Evolutionary conservation across 2,888 invertebrate species (phyloP).

Genomic region (Dryomyza anilis): DNA sequence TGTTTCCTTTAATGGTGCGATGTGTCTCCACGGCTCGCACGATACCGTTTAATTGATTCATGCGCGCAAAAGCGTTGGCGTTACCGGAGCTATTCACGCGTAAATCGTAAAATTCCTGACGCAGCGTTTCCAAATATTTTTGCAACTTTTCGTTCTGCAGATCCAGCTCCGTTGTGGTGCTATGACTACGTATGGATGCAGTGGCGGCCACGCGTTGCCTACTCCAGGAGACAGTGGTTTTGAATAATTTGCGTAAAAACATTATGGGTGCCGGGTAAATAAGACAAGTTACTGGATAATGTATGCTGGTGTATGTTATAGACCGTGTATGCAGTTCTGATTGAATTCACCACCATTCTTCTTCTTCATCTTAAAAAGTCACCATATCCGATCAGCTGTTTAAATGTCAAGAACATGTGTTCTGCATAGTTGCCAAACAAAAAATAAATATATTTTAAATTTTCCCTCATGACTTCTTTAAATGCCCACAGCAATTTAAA

Average conservation of each 20-base stretch:
- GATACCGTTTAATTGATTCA: constrained; percentile 62
- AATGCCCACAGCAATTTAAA: no score
- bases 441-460: background rate
- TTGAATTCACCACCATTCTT: no score
- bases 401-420: constrained; percentile 2
- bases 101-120: constrained; percentile 65
- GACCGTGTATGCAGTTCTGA: no score
- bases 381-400: no score
- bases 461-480: no score
- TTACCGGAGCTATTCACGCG: constrained; percentile 48
- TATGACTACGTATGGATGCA: background rate
- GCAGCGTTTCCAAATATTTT: constrained; percentile 64
- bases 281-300: no score
- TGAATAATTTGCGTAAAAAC: constrained; percentile 10
- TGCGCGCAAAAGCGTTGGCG: constrained; percentile 41
- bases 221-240: background rate
- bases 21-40: constrained; percentile 67
- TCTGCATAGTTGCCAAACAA: background rate
- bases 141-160: constrained; percentile 59
- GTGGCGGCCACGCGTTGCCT: background rate
- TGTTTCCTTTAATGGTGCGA: constrained; percentile 66
- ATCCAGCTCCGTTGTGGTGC: constrained; percentile 26
- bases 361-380: no score
- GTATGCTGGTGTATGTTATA: no score
- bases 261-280: no score